Evolutionary conservation across 1,140 invertebrate species (phyloP), one percentile per base, ranked within the genome.

Genomic region (Drosophila sechellia): DNA sequence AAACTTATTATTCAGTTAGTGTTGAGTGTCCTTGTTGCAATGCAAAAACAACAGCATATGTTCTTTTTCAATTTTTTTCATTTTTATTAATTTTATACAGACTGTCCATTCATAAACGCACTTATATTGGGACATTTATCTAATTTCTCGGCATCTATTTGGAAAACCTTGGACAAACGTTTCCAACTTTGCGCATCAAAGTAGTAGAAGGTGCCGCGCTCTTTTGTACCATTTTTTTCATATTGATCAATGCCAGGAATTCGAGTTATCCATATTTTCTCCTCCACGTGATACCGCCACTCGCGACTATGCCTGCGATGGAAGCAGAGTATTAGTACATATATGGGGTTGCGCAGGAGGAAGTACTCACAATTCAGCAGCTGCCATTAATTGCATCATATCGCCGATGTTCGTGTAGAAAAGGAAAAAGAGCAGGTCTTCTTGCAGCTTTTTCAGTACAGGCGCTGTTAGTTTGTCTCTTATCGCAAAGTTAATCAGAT

Each of bases 391-490:
- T 95, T 99, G 99, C 93, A 99, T 95, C 73, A 98, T 95, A 94
- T 99, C 99, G 83, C 98, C 98, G 86, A 98, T 97, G 94, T 98
- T 99, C 93, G 98, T 99, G 93, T 99, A 99, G 94, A 99, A 99
- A 93, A 99, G 95, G 94, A 98, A 99, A 95, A 99, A 99, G 78
- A 99, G 94, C 86, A 99, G 94, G 94, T 99, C 99, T 93, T 99
- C 99, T 93, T 98, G 98, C 94, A 99, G 99, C 93, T 98, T 96
- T 93, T 96, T 98, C 91, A 99, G 94, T 94, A 98, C 98, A 90
- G 99, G 95, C 81, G 97, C 96, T 64, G 98, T 97, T 92, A 99
- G 94, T 94, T 99, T 98, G 93, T 97, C 97, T 94, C 96, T 95
- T 93, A 97, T 97, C 77, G 96, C 94, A 80, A 95, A 94, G 92